These are phyloP conservation scores for Aproaerema taeniolella DNA, from an alignment of 2,888 invertebrate species.

Conservation along the genomic window DNA sequence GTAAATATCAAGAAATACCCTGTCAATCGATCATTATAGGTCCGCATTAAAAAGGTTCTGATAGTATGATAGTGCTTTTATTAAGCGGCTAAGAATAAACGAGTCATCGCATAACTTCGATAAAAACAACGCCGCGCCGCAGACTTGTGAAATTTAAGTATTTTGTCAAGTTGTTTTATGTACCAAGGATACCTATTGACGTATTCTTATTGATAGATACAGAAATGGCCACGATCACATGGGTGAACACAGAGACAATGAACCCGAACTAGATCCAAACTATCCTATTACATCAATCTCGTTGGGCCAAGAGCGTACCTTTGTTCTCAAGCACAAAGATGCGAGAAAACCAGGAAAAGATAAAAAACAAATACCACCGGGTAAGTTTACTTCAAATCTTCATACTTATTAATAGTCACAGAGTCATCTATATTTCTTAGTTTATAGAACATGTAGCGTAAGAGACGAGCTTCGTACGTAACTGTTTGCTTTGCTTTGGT, in stretches of 20 bases:
- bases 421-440: slow-evolving; percentile 76
- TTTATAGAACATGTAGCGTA: slow-evolving; percentile 88
- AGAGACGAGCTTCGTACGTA: slow-evolving; percentile 90
- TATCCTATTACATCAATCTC: slow-evolving; percentile 83
- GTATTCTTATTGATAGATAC: slow-evolving; percentile 65
- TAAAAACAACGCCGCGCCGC: too few relatives aligned
- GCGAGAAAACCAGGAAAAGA: slow-evolving; percentile 64
- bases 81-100: too few relatives aligned
- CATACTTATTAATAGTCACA: slow-evolving; percentile 71
- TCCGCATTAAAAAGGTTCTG: too few relatives aligned
- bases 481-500: slow-evolving; percentile 91
- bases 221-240: slow-evolving; percentile 82
- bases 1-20: too few relatives aligned
- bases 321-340: slow-evolving; percentile 80
- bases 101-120: too few relatives aligned
- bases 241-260: slow-evolving; percentile 84
- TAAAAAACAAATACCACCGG: slow-evolving; percentile 58
- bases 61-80: too few relatives aligned
- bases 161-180: too few relatives aligned
- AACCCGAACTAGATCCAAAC: slow-evolving; percentile 78
- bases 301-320: slow-evolving; percentile 80
- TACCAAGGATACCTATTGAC: too few relatives aligned
- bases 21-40: too few relatives aligned
- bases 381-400: slow-evolving; percentile 71
- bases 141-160: too few relatives aligned